Conservation (phyloP, 2,888 invertebrate genomes). For the Scelioninae gen. 1 region DNA sequence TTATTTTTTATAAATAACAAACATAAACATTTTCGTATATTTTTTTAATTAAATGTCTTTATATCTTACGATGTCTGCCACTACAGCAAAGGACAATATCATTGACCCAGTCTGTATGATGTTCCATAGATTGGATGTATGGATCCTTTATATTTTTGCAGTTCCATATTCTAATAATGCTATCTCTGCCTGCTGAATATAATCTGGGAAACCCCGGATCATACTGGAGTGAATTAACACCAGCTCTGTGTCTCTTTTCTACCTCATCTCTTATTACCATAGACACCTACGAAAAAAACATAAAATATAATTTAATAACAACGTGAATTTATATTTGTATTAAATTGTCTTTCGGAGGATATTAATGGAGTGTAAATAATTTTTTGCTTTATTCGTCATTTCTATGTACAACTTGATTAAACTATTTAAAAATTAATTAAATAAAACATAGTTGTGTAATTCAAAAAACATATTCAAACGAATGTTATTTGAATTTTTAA, state of each 20-base stretch:
- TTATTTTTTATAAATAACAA: no score
- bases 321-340: background rate
- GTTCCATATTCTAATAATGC: constrained; percentile 97
- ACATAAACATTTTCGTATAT: background rate
- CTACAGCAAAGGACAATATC: constrained; percentile 99
- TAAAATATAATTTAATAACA: constrained; percentile 1
- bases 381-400: no score
- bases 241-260: constrained; percentile 96
- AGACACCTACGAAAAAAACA: constrained; percentile 89
- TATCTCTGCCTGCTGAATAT: constrained; percentile 98
- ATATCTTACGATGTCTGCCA: constrained; percentile 93
- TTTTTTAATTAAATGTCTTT: no score
- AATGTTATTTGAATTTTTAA: no score
- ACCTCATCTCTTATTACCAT: constrained; percentile 99
- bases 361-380: no score
- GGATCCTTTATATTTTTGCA: constrained; percentile 87
- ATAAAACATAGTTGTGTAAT: no score
- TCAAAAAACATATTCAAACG: no score
- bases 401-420: no score
- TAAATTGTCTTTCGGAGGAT: no score
- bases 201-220: constrained; percentile 94
- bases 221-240: constrained; percentile 97
- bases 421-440: no score
- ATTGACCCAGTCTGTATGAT: constrained; percentile 99
- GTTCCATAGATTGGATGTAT: constrained; percentile 98